Evolutionary conservation across 2,113 vertebrate species (phyloP).

Genomic region (Haliaeetus leucogaster): DNA sequence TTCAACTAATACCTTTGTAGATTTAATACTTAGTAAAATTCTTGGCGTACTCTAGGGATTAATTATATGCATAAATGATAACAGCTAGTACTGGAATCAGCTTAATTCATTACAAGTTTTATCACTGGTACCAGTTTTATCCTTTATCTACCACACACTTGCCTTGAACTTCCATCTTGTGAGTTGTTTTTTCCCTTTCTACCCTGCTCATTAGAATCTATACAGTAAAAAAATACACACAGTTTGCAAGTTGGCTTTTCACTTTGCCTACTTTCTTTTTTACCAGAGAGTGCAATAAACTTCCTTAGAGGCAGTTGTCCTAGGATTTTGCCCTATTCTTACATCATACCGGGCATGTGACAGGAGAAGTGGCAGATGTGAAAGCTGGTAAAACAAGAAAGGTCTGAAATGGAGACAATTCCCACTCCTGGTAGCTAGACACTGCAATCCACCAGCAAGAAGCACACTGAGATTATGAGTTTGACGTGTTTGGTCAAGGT

Average conservation of each 20-base stretch:
- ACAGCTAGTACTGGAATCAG: background rate
- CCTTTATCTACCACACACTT: background rate
- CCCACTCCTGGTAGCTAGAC: background rate
- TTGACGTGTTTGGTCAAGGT: constrained; percentile 42
- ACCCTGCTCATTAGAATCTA: background rate
- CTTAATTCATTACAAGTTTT: background rate
- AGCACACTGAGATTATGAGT: background rate
- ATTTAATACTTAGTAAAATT: background rate
- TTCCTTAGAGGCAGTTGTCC: background rate
- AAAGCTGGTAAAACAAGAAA: background rate
- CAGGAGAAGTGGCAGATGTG: background rate
- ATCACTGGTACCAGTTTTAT: background rate
- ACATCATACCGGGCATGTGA: background rate
- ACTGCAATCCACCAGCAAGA: background rate
- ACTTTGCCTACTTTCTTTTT: background rate
- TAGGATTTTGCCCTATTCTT: background rate
- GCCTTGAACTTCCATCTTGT: background rate
- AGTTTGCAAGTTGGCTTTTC: background rate
- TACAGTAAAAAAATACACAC: background rate
- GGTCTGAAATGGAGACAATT: background rate
- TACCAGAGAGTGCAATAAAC: background rate
- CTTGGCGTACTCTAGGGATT: background rate
- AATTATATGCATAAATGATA: background rate
- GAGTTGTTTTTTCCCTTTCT: background rate
- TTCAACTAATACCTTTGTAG: background rate